Evolutionary conservation across 2,113 vertebrate species (phyloP).

Genomic region (Mormyrus lacerda): DNA sequence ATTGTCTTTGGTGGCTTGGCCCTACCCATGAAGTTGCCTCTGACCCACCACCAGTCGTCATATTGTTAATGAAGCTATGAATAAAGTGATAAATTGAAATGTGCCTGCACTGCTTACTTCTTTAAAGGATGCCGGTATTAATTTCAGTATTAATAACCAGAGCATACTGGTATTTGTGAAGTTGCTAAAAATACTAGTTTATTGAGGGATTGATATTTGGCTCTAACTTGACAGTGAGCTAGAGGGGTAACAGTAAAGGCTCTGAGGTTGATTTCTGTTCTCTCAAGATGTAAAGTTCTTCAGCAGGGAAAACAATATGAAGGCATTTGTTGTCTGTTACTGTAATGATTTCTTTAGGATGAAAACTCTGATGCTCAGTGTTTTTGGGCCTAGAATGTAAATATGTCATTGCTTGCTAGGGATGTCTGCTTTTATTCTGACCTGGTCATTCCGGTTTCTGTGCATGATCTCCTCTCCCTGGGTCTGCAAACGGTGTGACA

Average conservation of each 20-base stretch:
- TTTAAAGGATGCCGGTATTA: not conserved
- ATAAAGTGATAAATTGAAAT: not conserved
- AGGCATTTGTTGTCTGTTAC: not conserved
- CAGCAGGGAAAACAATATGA: not conserved
- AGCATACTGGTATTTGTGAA: not conserved
- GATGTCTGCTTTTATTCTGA: not conserved
- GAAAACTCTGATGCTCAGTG: not conserved
- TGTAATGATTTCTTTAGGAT: not conserved
- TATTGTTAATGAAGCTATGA: not conserved
- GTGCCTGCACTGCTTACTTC: not conserved
- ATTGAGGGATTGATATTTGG: not conserved
- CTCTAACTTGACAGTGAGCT: not conserved
- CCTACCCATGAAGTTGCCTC: not conserved
- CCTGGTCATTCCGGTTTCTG: not conserved
- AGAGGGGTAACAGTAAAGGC: not conserved
- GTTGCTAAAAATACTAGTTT: not conserved
- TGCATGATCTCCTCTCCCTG: not conserved
- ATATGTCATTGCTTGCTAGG: not conserved
- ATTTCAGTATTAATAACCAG: not conserved
- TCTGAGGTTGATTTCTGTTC: not conserved
- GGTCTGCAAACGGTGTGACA: not conserved
- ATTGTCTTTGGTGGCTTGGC: not conserved
- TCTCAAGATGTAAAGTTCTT: not conserved
- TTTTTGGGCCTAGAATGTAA: not conserved
- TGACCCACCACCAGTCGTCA: not conserved